phyloP scores from a whole-genome alignment of 2,113 vertebrate genomes.

The Argyrosomus japonicus region DNA sequence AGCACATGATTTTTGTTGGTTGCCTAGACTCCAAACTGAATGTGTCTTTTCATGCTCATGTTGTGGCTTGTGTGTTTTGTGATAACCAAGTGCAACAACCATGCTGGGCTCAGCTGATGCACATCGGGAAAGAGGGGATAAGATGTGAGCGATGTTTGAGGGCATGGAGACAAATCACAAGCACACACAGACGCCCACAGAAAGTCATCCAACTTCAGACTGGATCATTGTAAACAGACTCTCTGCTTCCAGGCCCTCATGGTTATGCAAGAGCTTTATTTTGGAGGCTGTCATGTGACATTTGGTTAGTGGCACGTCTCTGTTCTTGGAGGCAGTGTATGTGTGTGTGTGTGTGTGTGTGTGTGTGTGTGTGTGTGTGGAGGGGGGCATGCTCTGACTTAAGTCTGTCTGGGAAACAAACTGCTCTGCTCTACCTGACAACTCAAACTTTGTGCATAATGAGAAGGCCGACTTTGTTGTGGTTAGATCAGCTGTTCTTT shows the following conservation, averaged over 20 bases:
- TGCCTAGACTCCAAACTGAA: neutral
- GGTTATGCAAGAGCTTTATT: conserved; percentile 74
- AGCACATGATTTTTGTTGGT: neutral
- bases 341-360: neutral
- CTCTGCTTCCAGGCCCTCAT: conserved; percentile 51
- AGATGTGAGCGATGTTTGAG: conserved; percentile 46
- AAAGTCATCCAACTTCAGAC: conserved; percentile 62
- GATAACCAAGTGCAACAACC: conserved; percentile 48
- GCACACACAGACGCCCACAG: conserved; percentile 17
- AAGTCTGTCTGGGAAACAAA: conserved; percentile 47
- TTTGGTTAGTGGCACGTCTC: conserved; percentile 60
- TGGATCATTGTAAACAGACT: conserved; percentile 64
- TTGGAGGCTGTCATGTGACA: conserved; percentile 73
- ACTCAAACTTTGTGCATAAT: conserved; percentile 20
- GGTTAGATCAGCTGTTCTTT: conserved; percentile 35
- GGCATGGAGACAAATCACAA: conserved; percentile 21
- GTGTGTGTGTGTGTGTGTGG: neutral
- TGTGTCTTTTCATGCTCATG: conserved; percentile 26
- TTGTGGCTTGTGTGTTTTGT: conserved; percentile 36
- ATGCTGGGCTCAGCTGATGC: conserved; percentile 59
- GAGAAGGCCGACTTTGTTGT: conserved; percentile 28
- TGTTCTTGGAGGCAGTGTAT: conserved; percentile 29
- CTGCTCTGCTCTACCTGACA: conserved; percentile 43
- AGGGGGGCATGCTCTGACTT: conserved; percentile 2
- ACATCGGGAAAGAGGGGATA: conserved; percentile 36